phyloP scores from a whole-genome alignment of 2,113 vertebrate species.

The Alethe castanea region DNA sequence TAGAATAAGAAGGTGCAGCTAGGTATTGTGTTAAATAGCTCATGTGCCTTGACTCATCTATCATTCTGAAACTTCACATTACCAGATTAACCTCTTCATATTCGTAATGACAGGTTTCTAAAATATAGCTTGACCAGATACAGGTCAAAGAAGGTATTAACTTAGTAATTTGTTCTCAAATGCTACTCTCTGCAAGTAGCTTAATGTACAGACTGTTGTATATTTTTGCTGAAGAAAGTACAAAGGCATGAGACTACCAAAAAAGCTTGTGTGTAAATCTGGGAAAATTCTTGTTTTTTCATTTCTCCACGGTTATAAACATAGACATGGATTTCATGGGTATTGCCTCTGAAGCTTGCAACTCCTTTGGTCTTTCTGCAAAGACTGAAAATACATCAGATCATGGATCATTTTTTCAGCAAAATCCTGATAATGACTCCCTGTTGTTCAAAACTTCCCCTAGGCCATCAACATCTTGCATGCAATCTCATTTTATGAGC shows the following conservation, averaged over 20 bases:
- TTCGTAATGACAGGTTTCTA: slow-evolving; percentile 9
- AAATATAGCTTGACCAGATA: slow-evolving; percentile 8
- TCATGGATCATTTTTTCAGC: slow-evolving; percentile 32
- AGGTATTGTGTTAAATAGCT: neutral
- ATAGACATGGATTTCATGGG: neutral
- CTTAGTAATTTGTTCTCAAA: slow-evolving; percentile 7
- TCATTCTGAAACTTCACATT: slow-evolving; percentile 25
- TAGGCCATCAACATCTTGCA: slow-evolving; percentile 55
- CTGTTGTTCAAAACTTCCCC: slow-evolving; percentile 34
- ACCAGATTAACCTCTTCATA: slow-evolving; percentile 19
- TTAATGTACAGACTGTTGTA: neutral
- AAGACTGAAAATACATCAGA: neutral
- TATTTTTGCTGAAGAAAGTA: neutral
- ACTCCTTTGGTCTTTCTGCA: neutral
- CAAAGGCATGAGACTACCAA: neutral
- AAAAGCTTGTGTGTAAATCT: neutral
- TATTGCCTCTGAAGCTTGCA: neutral
- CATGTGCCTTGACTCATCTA: neutral
- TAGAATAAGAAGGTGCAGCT: neutral
- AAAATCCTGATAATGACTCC: slow-evolving; percentile 35
- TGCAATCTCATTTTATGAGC: slow-evolving; percentile 47
- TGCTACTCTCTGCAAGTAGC: neutral
- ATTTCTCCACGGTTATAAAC: neutral
- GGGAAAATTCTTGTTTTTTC: neutral
- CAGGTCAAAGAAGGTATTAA: slow-evolving; percentile 17